Conservation (phyloP, 1,140 invertebrate species). For the Yoshiicerus persimilis region DNA sequence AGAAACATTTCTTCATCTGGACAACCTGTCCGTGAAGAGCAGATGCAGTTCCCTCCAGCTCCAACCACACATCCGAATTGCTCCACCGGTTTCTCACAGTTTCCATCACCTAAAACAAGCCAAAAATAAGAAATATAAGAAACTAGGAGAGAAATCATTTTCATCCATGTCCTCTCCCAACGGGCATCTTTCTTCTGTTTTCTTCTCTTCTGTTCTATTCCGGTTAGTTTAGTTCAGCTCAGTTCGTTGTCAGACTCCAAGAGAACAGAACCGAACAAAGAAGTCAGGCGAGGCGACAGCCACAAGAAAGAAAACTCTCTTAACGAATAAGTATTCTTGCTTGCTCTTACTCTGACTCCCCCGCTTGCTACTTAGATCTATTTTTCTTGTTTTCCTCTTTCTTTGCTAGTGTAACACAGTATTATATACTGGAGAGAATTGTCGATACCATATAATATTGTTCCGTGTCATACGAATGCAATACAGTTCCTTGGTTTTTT, state of each 20-base stretch:
- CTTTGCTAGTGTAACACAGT: neutral
- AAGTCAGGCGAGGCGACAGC: neutral
- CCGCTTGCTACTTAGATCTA: neutral
- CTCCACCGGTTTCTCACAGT: conserved; percentile 23
- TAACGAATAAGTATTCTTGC: neutral
- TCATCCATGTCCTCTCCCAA: neutral
- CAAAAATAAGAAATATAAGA: neutral
- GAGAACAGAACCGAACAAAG: neutral
- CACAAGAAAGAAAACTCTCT: neutral
- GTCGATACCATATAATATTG: neutral
- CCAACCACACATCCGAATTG: conserved; percentile 36
- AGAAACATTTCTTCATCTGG: conserved; percentile 39
- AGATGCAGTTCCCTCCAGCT: conserved; percentile 33
- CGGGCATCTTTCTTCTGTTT: neutral
- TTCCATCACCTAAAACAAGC: conserved; percentile 14
- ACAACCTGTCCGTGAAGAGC: conserved; percentile 23
- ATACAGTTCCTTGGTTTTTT: neutral
- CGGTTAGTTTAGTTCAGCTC: neutral
- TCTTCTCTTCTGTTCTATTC: neutral
- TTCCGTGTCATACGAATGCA: neutral
- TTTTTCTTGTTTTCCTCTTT: neutral
- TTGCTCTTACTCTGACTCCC: neutral
- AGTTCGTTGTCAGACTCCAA: neutral
- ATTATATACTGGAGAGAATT: neutral
- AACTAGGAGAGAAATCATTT: conserved; percentile 1